These are phyloP conservation scores for Latheticus oryzae DNA, from an alignment of 2,888 invertebrate species.

Conservation along the genomic window DNA sequence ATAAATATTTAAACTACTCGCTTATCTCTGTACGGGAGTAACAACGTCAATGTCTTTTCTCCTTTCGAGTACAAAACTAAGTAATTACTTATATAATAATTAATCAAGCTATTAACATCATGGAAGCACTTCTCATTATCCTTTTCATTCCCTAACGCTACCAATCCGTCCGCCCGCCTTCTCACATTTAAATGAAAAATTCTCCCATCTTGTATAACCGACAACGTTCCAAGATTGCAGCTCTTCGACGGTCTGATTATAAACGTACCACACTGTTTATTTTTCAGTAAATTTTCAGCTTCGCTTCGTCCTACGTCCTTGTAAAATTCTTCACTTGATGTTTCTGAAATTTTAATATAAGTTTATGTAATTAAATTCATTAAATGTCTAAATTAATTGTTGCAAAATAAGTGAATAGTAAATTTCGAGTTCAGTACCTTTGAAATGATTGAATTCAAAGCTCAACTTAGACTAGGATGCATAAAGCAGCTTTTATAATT, in stretches of 20 bases:
- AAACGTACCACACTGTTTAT: slow-evolving; percentile 72
- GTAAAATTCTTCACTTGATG: slow-evolving; percentile 67
- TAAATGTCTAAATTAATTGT: no score
- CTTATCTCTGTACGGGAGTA: slow-evolving; percentile 63
- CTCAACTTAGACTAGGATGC: no score
- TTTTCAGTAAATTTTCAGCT: slow-evolving; percentile 68
- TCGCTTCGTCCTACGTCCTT: slow-evolving; percentile 69
- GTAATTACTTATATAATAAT: slow-evolving; percentile 69
- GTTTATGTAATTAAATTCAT: no score
- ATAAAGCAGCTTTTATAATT: no score
- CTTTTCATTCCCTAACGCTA: slow-evolving; percentile 70
- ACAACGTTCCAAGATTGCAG: slow-evolving; percentile 67
- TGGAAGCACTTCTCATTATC: slow-evolving; percentile 68
- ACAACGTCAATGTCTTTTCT: slow-evolving; percentile 67
- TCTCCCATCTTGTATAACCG: slow-evolving; percentile 67
- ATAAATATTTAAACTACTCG: no score
- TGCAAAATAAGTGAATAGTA: no score
- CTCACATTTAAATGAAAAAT: slow-evolving; percentile 72
- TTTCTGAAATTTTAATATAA: slow-evolving; percentile 4
- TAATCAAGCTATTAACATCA: slow-evolving; percentile 68
- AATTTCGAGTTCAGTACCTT: no score
- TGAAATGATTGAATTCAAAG: no score
- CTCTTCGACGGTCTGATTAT: slow-evolving; percentile 70
- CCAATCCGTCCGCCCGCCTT: slow-evolving; percentile 66
- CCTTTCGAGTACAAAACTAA: slow-evolving; percentile 69